Evolutionary conservation across 2,888 invertebrate species (phyloP).

Genomic region (Drosophila neonasuta): DNA sequence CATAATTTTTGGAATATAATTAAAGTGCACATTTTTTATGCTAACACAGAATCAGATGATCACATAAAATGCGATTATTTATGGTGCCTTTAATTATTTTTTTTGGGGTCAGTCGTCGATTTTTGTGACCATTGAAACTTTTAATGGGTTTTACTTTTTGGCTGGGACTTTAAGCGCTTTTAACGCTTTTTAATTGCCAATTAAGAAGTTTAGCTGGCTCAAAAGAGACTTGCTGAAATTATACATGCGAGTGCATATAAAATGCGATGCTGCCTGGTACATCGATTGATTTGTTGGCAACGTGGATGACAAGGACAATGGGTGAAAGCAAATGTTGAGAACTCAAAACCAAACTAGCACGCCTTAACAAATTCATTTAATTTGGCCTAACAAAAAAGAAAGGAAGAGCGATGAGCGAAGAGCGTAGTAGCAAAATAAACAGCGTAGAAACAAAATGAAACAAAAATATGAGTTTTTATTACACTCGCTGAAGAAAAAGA

Average conservation of each 20-base stretch:
- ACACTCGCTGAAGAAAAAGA: slow-evolving; percentile 38
- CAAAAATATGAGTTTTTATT: slow-evolving; percentile 74
- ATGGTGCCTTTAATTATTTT: background rate
- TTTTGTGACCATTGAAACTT: slow-evolving; percentile 36
- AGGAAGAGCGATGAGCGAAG: slow-evolving; percentile 16
- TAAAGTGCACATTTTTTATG: background rate
- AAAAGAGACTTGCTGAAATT: slow-evolving; percentile 11
- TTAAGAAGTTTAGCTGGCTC: slow-evolving; percentile 59
- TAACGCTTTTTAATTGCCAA: slow-evolving; percentile 69
- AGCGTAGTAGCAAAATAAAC: slow-evolving; percentile 7
- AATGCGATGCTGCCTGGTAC: slow-evolving; percentile 26
- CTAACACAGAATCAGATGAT: background rate
- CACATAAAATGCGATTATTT: slow-evolving; percentile 19
- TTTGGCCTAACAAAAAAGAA: slow-evolving; percentile 45
- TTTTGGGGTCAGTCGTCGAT: slow-evolving; percentile 14
- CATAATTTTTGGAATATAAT: slow-evolving; percentile 1
- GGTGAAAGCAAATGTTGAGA: slow-evolving; percentile 54
- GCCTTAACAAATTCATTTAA: slow-evolving; percentile 75
- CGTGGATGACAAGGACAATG: slow-evolving; percentile 24
- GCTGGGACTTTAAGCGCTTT: slow-evolving; percentile 21
- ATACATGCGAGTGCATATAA: slow-evolving; percentile 36
- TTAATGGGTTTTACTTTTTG: slow-evolving; percentile 43
- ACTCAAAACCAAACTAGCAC: slow-evolving; percentile 39
- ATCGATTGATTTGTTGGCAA: slow-evolving; percentile 62
- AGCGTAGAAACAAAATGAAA: slow-evolving; percentile 20